Conservation (phyloP, 2,113 vertebrate species). For the Ptilorrhoa leucosticta region DNA sequence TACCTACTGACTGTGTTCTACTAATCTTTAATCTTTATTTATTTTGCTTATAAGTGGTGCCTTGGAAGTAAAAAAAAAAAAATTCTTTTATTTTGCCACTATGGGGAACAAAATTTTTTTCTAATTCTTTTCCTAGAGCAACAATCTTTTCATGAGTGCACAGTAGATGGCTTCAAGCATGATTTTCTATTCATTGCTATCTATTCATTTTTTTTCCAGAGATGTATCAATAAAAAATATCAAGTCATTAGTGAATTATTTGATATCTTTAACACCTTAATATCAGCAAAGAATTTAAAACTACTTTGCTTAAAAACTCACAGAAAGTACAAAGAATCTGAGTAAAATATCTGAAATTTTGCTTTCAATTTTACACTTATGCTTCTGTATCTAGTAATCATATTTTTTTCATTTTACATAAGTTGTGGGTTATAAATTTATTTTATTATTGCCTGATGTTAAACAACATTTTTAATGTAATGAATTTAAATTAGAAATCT, state of each 20-base stretch:
- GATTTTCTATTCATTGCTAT: background rate
- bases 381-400: background rate
- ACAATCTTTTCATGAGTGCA: background rate
- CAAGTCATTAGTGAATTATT: background rate
- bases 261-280: background rate
- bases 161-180: background rate
- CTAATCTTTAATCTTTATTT: background rate
- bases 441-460: background rate
- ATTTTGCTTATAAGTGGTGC: background rate
- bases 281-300: background rate
- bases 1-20: background rate
- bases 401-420: background rate
- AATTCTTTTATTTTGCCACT: background rate
- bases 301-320: background rate
- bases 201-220: background rate
- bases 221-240: background rate
- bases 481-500: background rate
- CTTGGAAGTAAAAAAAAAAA: background rate
- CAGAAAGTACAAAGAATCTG: background rate
- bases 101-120: background rate
- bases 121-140: background rate
- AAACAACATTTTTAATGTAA: background rate
- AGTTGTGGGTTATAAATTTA: background rate
- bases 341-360: background rate
- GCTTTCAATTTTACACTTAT: background rate